A percentile compares a stretch with the other conserved stretches of the same genome.
Evolutionary conservation across 2,888 invertebrate species (phyloP).

Genomic region (Eupithecia insigniata): DNA sequence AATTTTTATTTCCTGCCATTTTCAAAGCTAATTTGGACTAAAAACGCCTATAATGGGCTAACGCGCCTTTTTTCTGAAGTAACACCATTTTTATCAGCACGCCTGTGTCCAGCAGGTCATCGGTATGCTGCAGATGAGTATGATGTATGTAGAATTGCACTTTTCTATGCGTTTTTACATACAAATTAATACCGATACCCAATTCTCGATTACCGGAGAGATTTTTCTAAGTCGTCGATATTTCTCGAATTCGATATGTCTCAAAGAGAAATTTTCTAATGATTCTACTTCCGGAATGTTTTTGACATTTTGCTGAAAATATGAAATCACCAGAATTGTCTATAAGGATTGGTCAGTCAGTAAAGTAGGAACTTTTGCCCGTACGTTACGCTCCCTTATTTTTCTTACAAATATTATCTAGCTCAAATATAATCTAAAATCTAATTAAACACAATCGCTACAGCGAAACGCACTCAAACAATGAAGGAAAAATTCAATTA

Average conservation of each 20-base stretch:
- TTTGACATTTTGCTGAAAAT: not conserved
- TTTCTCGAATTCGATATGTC: not conserved
- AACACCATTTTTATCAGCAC: not conserved
- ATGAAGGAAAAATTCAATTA: constrained; percentile 78
- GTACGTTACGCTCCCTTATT: not conserved
- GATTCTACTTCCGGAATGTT: not conserved
- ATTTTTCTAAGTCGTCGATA: too few species aligned
- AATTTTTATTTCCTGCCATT: too few species aligned
- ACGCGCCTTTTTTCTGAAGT: too few species aligned
- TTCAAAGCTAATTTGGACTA: too few species aligned
- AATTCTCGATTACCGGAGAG: not conserved
- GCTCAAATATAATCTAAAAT: constrained; percentile 40
- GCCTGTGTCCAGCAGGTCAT: not conserved
- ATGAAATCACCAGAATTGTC: not conserved
- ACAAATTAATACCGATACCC: not conserved
- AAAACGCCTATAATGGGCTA: too few species aligned
- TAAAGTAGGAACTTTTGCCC: not conserved
- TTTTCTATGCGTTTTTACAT: not conserved
- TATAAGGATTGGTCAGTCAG: not conserved
- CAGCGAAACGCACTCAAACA: constrained; percentile 80
- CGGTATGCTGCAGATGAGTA: not conserved
- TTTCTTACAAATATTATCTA: constrained; percentile 5
- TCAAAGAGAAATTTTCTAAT: not conserved
- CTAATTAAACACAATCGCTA: constrained; percentile 52
- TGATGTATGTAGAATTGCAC: not conserved